A percentile compares a stretch with the other conserved stretches of the same genome.
Conservation (phyloP, 1,140 invertebrate species). For the Phymastichus coffea region DNA sequence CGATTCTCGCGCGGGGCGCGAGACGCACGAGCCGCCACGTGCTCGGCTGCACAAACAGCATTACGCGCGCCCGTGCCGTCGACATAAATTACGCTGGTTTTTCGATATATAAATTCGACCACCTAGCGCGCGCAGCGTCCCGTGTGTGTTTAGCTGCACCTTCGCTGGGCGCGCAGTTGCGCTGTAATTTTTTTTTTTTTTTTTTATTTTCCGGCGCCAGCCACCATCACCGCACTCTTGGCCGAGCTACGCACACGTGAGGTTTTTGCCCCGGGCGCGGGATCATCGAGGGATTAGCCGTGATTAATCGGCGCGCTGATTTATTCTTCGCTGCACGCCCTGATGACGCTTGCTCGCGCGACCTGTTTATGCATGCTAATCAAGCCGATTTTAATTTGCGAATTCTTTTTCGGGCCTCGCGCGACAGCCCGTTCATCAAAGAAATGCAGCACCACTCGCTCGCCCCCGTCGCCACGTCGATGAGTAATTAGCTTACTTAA, state of each 20-base stretch:
- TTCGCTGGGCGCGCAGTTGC: background rate
- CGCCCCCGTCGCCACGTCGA: too few relatives aligned
- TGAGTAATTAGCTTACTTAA: too few relatives aligned
- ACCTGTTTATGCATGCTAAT: conserved; percentile 6
- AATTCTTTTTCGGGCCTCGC: too few relatives aligned
- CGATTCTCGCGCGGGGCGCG: conserved; percentile 2
- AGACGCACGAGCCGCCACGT: conserved; percentile 39
- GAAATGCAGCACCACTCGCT: too few relatives aligned
- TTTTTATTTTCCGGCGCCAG: background rate
- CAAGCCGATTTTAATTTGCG: background rate
- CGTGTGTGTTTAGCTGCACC: background rate
- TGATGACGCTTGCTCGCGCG: background rate
- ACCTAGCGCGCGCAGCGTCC: conserved; percentile 31
- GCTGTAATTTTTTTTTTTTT: background rate
- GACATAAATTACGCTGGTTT: conserved; percentile 43
- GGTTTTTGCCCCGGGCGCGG: background rate
- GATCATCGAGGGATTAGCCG: background rate
- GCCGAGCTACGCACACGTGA: background rate
- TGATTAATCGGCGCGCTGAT: conserved; percentile 24
- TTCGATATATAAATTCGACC: conserved; percentile 36
- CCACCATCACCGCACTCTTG: too few relatives aligned
- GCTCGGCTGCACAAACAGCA: conserved; percentile 38
- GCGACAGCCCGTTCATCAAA: too few relatives aligned
- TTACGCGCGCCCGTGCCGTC: conserved; percentile 39
- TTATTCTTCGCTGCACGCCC: background rate